Conservation (phyloP, 1,140 invertebrate genomes). For the Teleogryllus occipitalis region DNA sequence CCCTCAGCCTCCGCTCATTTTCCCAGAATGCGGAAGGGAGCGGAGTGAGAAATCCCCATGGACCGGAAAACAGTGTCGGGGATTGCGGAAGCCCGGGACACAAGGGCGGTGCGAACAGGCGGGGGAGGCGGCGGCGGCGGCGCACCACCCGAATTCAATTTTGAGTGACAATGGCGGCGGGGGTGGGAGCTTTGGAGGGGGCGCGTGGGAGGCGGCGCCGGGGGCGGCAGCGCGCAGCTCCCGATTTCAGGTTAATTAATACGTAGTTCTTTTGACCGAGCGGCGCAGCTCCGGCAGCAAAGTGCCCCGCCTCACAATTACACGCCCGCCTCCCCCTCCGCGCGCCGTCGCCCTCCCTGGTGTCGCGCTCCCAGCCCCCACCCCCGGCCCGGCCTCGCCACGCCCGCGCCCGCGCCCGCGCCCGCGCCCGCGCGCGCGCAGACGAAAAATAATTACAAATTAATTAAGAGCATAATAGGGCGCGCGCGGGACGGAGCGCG, state of each 20-base stretch:
- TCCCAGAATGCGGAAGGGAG: no score
- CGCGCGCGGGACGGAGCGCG: neutral
- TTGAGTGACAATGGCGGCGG: neutral
- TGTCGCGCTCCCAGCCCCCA: neutral
- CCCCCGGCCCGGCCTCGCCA: neutral
- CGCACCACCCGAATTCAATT: neutral
- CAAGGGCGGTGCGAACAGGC: neutral
- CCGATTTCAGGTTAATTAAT: neutral
- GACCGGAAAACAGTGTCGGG: no score
- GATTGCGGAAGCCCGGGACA: neutral
- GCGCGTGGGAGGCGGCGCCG: no score
- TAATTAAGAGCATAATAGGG: constrained; percentile 5
- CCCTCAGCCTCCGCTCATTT: no score
- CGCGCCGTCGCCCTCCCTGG: no score
- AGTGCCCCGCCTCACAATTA: neutral
- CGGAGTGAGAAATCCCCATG: no score
- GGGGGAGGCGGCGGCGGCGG: no score
- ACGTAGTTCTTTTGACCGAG: neutral
- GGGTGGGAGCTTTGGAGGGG: neutral
- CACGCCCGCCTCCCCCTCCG: no score
- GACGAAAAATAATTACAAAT: constrained; percentile 6
- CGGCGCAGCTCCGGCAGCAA: neutral
- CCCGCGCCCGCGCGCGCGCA: neutral
- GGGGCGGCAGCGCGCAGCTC: neutral
- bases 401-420: no score